Percentiles rank a stretch among this genome's conserved stretches.
These are phyloP conservation scores for Julus scandinavius DNA, from an alignment of 2,888 invertebrate genomes.

Conservation along the genomic window DNA sequence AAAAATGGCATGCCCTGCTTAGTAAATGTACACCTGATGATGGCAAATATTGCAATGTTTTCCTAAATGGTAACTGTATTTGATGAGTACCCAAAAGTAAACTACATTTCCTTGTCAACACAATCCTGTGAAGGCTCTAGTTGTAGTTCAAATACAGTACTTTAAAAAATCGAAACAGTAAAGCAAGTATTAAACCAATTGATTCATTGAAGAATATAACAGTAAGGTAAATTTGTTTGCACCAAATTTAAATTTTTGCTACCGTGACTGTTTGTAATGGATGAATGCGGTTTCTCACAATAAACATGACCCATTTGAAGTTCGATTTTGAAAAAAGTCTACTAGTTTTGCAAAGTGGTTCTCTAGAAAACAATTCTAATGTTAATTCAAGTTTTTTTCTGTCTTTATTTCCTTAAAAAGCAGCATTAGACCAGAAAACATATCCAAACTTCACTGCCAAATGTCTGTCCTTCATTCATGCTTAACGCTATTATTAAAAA, in stretches of 20 bases:
- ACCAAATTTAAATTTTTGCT: background rate
- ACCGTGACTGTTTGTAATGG: background rate
- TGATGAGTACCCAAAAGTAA: background rate
- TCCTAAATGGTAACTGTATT: background rate
- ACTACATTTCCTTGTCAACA: background rate
- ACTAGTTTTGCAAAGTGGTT: too few relatives aligned
- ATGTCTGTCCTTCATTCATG: too few relatives aligned
- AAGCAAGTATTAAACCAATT: background rate
- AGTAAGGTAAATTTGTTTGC: background rate
- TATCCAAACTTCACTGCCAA: too few relatives aligned
- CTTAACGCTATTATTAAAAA: too few relatives aligned
- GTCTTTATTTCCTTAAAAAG: too few relatives aligned
- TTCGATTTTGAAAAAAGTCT: background rate
- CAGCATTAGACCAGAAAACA: too few relatives aligned
- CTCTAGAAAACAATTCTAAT: too few relatives aligned
- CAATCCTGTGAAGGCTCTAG: background rate
- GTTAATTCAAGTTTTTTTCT: too few relatives aligned
- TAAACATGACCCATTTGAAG: background rate
- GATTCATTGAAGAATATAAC: background rate
- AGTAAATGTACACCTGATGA: background rate
- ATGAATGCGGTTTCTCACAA: background rate
- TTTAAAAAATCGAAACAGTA: background rate
- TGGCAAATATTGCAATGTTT: background rate
- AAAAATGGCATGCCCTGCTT: background rate
- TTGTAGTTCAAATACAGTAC: too few relatives aligned